These are phyloP conservation scores for Lacanobia oleracea DNA, from an alignment of 2,888 invertebrate genomes.

Conservation along the genomic window DNA sequence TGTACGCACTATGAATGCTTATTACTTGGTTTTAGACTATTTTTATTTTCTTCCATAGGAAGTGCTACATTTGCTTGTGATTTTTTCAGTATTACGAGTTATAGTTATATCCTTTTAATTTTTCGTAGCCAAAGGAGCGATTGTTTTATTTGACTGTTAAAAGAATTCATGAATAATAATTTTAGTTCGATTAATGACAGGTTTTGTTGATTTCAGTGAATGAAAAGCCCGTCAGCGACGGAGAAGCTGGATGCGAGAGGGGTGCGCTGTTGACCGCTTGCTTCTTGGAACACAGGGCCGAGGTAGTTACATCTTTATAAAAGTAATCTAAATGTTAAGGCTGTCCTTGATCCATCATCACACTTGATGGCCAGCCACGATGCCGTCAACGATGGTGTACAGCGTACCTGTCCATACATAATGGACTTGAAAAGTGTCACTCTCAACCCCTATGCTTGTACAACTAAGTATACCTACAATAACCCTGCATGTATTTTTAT, in stretches of 20 bases:
- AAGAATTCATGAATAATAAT: not conserved
- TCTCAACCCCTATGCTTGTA: no score
- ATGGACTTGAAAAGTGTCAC: no score
- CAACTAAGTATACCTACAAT: no score
- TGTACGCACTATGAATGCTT: no score
- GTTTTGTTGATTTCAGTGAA: constrained; percentile 61
- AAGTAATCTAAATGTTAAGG: no score
- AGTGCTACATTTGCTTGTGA: no score
- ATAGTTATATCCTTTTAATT: no score
- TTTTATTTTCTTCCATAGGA: no score
- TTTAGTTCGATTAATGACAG: not conserved
- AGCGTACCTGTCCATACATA: no score
- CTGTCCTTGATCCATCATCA: no score
- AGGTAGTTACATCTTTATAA: constrained; percentile 45
- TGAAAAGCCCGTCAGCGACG: constrained; percentile 69
- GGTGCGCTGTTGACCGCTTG: constrained; percentile 65
- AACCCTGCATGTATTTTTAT: not conserved
- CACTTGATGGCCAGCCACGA: not conserved
- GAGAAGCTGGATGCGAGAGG: constrained; percentile 74
- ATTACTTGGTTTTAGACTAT: not conserved
- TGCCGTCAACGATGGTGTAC: no score
- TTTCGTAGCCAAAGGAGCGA: not conserved
- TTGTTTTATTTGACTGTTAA: not conserved
- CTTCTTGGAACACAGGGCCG: constrained; percentile 46
- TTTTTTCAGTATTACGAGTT: no score